These are phyloP conservation scores for Epinephelus coioides DNA, from an alignment of 2,797 vertebrate genomes.

Conservation along the genomic window DNA sequence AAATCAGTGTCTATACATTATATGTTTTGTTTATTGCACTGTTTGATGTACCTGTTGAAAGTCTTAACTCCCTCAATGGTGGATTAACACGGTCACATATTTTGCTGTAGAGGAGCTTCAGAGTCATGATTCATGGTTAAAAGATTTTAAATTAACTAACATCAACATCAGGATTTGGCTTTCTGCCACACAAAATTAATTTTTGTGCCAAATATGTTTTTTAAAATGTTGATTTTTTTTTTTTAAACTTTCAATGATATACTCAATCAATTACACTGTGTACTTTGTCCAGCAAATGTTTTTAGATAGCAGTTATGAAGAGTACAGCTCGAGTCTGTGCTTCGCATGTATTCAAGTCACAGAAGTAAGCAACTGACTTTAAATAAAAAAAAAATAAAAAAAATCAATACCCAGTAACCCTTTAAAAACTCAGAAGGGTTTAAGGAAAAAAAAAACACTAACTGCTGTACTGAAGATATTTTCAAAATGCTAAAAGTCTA, in stretches of 20 bases:
- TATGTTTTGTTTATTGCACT: neutral
- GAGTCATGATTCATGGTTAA: neutral
- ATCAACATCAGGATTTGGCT: neutral
- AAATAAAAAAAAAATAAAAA: neutral
- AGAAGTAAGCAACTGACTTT: neutral
- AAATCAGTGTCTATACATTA: neutral
- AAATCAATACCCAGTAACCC: neutral
- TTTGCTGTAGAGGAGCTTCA: neutral
- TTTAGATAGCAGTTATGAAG: neutral
- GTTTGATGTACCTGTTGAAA: neutral
- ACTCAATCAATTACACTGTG: neutral
- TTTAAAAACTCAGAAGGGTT: neutral
- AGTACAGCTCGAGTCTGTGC: neutral
- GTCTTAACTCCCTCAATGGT: accelerated
- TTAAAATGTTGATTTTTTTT: neutral
- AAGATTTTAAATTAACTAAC: neutral
- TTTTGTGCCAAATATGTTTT: neutral
- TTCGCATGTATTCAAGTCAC: neutral
- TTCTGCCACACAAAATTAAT: neutral
- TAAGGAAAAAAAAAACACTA: neutral
- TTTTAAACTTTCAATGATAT: neutral
- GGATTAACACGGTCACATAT: neutral
- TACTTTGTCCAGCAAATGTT: neutral
- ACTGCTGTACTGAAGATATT: neutral
- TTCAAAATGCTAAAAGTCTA: neutral